Percentiles rank a stretch among this genome's conserved stretches.
phyloP scores from a whole-genome alignment of 1,140 invertebrate genomes.

The Drosophila teissieri region DNA sequence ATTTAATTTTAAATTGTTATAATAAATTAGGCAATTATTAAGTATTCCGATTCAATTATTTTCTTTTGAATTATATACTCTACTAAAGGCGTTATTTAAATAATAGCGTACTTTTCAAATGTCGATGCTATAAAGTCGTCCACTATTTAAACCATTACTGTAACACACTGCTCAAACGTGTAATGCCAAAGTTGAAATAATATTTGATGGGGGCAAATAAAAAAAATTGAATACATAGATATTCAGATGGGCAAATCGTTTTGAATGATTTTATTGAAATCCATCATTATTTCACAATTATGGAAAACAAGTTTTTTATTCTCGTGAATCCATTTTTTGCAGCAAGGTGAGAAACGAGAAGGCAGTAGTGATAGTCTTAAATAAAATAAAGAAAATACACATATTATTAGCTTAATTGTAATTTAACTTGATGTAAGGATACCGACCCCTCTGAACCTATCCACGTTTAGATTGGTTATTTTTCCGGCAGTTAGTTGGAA shows the following conservation, averaged over 20 bases:
- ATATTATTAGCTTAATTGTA: not conserved
- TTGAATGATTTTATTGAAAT: conserved; percentile 10
- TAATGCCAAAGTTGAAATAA: conserved; percentile 39
- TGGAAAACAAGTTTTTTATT: conserved; percentile 28
- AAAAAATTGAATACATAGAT: conserved; percentile 6
- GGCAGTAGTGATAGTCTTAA: conserved; percentile 78
- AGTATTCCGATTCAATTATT: not conserved
- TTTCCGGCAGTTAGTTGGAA: conserved; percentile 76
- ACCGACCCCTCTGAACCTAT: conserved; percentile 63
- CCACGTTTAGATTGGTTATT: conserved; percentile 69
- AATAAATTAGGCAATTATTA: not conserved
- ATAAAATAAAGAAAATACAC: not conserved
- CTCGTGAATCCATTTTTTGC: conserved; percentile 71
- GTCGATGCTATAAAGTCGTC: not conserved
- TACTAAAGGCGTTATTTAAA: not conserved
- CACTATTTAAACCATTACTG: conserved; percentile 6
- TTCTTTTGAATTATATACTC: not conserved
- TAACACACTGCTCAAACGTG: conserved; percentile 14
- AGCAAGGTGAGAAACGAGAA: conserved; percentile 78
- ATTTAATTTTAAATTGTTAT: not conserved
- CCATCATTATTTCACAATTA: conserved; percentile 16
- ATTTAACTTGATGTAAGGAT: not conserved
- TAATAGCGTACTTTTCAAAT: not conserved
- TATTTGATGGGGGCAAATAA: conserved; percentile 8
- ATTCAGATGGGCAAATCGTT: conserved; percentile 14